A percentile compares a stretch with the other conserved stretches of the same genome.
Evolutionary conservation across 2,888 invertebrate species (phyloP).

Genomic region (Epirrita christyi): DNA sequence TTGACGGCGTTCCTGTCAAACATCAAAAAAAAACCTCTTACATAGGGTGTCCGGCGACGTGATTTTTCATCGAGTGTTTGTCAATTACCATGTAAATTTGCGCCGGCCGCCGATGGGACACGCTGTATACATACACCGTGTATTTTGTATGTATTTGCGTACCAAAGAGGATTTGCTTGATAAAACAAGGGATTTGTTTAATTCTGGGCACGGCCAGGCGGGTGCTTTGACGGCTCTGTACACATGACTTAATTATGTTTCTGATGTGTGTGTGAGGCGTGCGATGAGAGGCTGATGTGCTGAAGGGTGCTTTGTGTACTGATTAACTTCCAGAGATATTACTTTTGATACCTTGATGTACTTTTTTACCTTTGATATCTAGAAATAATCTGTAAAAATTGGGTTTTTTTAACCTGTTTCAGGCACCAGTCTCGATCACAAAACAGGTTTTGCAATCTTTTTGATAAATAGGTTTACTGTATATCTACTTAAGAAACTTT

Average conservation of each 20-base stretch:
- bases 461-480: too few species aligned
- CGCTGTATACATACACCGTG: conserved; percentile 22
- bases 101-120: conserved; percentile 37
- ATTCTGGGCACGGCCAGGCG: conserved; percentile 28
- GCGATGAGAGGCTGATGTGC: conserved; percentile 15
- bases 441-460: too few species aligned
- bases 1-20: conserved; percentile 15
- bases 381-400: too few species aligned
- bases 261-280: conserved; percentile 20
- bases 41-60: conserved; percentile 47
- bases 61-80: conserved; percentile 62
- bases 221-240: conserved; percentile 25
- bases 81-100: conserved; percentile 78
- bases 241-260: conserved; percentile 31
- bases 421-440: too few species aligned
- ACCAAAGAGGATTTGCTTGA: conserved; percentile 51
- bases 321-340: conserved; percentile 15
- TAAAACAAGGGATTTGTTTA: conserved; percentile 49
- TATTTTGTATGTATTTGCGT: conserved; percentile 32
- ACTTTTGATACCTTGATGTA: too few species aligned
- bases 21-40: conserved; percentile 22
- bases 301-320: conserved; percentile 18
- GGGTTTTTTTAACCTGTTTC: too few species aligned
- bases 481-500: too few species aligned
- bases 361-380: too few species aligned